Conservation (phyloP, 53 echinoderm and acorn worm genomes). For the Holothuria scabra region DNA sequence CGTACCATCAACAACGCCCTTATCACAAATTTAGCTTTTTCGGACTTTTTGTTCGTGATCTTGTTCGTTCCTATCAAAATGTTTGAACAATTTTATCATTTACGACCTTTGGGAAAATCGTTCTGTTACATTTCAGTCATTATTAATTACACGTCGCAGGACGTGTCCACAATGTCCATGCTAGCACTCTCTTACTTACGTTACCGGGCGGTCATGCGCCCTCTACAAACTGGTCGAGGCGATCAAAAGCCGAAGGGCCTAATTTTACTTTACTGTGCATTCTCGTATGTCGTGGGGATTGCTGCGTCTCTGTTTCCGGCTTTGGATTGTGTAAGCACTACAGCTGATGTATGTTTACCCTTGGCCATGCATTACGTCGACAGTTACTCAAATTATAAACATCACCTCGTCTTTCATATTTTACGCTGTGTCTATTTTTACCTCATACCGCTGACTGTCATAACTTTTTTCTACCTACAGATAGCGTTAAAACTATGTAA, state of each 20-base stretch:
- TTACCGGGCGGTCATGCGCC: slow-evolving; percentile 1
- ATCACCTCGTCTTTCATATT: neutral
- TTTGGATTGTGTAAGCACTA: too few relatives aligned
- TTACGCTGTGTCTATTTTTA: neutral
- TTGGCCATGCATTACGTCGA: too few relatives aligned
- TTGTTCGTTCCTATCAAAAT: neutral
- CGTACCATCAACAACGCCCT: slow-evolving; percentile 18
- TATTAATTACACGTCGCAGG: slow-evolving; percentile 10
- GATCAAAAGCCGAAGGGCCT: too few relatives aligned
- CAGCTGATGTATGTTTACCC: too few relatives aligned
- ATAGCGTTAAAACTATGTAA: neutral
- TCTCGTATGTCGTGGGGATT: too few relatives aligned
- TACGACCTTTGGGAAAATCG: neutral
- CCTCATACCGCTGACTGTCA: neutral
- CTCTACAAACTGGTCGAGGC: neutral
- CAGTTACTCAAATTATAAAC: too few relatives aligned
- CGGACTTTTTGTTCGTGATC: slow-evolving; percentile 10
- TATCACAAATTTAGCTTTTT: slow-evolving; percentile 11
- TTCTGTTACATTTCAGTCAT: neutral
- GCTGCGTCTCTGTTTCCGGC: too few relatives aligned
- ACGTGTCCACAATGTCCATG: neutral
- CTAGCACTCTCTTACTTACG: slow-evolving; percentile 12
- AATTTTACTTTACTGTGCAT: too few relatives aligned
- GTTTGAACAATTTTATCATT: neutral
- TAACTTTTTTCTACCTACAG: neutral